phyloP scores from a whole-genome alignment of 2,888 invertebrate species.

The Phasia obesa region DNA sequence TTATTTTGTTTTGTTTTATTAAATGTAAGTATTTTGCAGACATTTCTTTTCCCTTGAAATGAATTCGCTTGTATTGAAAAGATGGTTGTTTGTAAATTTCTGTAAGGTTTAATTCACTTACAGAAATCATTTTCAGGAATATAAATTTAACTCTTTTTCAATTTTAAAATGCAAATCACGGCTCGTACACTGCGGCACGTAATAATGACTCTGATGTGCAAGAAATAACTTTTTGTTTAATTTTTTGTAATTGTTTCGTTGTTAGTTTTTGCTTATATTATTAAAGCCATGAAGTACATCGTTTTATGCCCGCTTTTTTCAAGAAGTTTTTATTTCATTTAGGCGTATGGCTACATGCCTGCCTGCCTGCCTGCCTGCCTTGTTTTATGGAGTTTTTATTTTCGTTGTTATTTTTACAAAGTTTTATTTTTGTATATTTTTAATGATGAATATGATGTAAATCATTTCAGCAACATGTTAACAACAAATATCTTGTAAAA shows the following conservation, averaged over 20 bases:
- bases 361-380: too few species aligned
- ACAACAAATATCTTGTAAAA: slow-evolving; percentile 39
- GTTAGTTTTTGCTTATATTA: not conserved
- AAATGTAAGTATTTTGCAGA: slow-evolving; percentile 11
- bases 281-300: slow-evolving; percentile 38
- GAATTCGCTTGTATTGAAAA: slow-evolving; percentile 12
- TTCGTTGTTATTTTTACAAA: slow-evolving; percentile 17
- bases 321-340: slow-evolving; percentile 21
- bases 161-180: slow-evolving; percentile 66
- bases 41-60: slow-evolving; percentile 37
- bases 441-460: slow-evolving; percentile 58
- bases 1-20: slow-evolving; percentile 17
- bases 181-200: slow-evolving; percentile 71
- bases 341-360: slow-evolving; percentile 22
- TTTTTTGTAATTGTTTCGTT: not conserved
- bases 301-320: slow-evolving; percentile 13
- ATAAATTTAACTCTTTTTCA: slow-evolving; percentile 24
- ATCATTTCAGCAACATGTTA: slow-evolving; percentile 63
- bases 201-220: slow-evolving; percentile 66
- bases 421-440: slow-evolving; percentile 43
- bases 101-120: slow-evolving; percentile 42
- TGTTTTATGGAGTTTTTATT: slow-evolving; percentile 36
- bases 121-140: slow-evolving; percentile 25
- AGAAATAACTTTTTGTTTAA: slow-evolving; percentile 27
- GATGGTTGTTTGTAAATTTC: slow-evolving; percentile 19